Evolutionary conservation across 1,140 invertebrate species (phyloP).

Genomic region (Philotrypesis tridentata): DNA sequence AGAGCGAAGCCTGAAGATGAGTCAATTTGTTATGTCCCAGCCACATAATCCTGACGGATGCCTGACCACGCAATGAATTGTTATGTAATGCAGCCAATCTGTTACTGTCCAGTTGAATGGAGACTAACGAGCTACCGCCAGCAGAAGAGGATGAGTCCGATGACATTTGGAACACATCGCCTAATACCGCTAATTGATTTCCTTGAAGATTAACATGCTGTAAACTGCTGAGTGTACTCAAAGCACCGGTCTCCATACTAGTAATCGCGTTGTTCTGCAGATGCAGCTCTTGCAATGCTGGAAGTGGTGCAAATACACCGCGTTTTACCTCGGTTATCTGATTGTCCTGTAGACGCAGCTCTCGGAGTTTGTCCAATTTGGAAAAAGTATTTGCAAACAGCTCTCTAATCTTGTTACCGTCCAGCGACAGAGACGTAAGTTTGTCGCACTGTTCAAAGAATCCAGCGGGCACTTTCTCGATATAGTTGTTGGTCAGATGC

Average conservation of each 20-base stretch:
- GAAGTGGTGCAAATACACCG: constrained; percentile 87
- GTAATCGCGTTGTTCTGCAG: constrained; percentile 90
- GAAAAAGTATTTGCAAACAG: constrained; percentile 87
- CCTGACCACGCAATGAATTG: constrained; percentile 85
- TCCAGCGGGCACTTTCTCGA: constrained; percentile 82
- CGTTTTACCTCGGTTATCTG: constrained; percentile 82
- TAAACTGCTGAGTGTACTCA: constrained; percentile 87
- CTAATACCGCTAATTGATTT: constrained; percentile 84
- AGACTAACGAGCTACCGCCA: constrained; percentile 80
- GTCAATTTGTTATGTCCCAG: constrained; percentile 87
- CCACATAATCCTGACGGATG: constrained; percentile 89
- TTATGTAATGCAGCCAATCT: constrained; percentile 84
- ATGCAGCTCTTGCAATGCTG: constrained; percentile 87
- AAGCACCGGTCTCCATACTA: constrained; percentile 86
- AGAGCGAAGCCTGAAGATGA: constrained; percentile 82
- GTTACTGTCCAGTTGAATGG: constrained; percentile 90
- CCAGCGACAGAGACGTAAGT: constrained; percentile 88
- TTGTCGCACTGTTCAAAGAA: constrained; percentile 83
- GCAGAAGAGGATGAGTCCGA: constrained; percentile 75
- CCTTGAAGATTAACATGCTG: constrained; percentile 92
- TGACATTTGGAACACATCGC: constrained; percentile 84
- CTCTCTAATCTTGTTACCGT: constrained; percentile 90
- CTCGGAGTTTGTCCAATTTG: constrained; percentile 82
- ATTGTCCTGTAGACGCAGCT: constrained; percentile 92
- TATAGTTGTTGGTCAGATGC: constrained; percentile 90